Base-by-base conservation (phyloP, 2,888 invertebrate species). In the Scaptomyza reducta region DNA sequence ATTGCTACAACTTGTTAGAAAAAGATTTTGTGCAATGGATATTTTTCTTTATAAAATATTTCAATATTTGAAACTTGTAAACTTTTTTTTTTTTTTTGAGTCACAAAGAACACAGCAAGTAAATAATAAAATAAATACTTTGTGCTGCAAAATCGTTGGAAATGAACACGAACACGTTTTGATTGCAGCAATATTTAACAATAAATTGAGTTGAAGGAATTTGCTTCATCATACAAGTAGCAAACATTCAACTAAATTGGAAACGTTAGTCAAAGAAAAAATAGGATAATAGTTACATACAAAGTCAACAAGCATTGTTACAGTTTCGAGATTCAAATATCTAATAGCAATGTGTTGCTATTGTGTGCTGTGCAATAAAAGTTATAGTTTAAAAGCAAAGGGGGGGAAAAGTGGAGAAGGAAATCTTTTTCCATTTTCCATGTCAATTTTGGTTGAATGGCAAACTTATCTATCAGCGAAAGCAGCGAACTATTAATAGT, bases 1-100 rank as follows among this genome's bases (percentile, higher is more conserved):
- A 22, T 61, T 50, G 31, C 41, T 13, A n/a, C 46, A 53, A 38
- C 25, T 50, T 50, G 18, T 25, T 18, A 16, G 31, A 6, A 38
- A 2, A 38, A 14, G 38, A 31, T 27, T 27, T 27, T 27, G 6
- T 27, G 27, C 7, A 27, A 27, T 27, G 33, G 11, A 14, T 40
- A 13, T 9, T 38, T 7, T 38, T 14, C 14, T 38, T n/a, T 7
- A 31, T 27, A 6, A 27, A 22, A 22, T 22, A 22, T 22, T 22
- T 22, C 3, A 5, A 22, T 22, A 22, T 22, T 22, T 22, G n/a
- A n/a, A n/a, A n/a, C n/a, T n/a, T n/a, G n/a, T n/a, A n/a, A n/a
- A n/a, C n/a, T n/a, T n/a, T n/a, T n/a, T n/a, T n/a, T n/a, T n/a
- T n/a, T n/a, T n/a, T n/a, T n/a, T n/a, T n/a, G n/a, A n/a, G n/a